Evolutionary conservation across 2,113 vertebrate genomes (phyloP).

Genomic region (Equus quagga): DNA sequence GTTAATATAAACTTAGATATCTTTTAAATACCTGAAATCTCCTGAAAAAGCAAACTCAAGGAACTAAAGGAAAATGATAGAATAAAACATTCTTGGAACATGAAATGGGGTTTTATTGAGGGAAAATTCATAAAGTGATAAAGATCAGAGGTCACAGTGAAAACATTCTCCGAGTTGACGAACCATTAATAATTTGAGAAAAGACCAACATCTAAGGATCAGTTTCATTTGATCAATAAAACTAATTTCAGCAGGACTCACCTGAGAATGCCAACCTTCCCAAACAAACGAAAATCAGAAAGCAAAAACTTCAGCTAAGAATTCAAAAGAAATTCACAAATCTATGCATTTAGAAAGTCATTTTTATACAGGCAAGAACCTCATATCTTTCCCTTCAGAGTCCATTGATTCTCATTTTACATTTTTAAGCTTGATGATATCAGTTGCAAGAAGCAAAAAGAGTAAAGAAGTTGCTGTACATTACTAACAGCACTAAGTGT

Average conservation of each 20-base stretch:
- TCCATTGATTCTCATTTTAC: neutral
- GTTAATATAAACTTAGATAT: neutral
- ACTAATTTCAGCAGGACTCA: neutral
- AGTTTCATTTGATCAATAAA: neutral
- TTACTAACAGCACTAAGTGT: neutral
- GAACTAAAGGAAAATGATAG: neutral
- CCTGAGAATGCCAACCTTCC: neutral
- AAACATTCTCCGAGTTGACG: neutral
- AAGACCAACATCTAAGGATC: neutral
- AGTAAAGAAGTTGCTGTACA: neutral
- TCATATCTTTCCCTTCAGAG: neutral
- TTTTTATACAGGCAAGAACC: neutral
- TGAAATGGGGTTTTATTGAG: neutral
- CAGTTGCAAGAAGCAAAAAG: neutral
- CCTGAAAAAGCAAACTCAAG: neutral
- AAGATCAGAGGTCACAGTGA: neutral
- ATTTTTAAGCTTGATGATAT: neutral
- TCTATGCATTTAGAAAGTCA: neutral
- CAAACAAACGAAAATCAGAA: neutral
- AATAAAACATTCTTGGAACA: neutral
- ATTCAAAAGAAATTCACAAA: neutral
- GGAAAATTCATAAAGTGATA: neutral
- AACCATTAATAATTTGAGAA: slow-evolving; percentile 29
- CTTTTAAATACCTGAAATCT: neutral
- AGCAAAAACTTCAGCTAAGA: neutral